These are phyloP conservation scores for Gymnopithys bicolor DNA, from an alignment of 2,797 vertebrate genomes.

Conservation along the genomic window DNA sequence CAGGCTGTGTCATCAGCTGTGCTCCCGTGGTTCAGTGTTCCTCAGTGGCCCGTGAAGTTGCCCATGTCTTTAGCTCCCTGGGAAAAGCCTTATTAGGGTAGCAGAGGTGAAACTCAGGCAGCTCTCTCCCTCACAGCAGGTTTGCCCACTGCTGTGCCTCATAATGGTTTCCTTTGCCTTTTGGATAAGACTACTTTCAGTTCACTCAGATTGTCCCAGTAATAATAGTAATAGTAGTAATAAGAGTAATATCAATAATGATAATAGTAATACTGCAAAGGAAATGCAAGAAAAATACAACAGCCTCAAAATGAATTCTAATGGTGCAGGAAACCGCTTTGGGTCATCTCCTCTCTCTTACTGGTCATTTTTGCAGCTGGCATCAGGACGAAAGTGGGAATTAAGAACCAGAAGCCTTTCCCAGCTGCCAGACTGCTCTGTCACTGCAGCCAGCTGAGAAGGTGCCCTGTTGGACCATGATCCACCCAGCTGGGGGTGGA, in stretches of 20 bases:
- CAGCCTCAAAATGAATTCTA: background rate
- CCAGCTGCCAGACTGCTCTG: background rate
- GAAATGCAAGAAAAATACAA: background rate
- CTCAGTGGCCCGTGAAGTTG: background rate
- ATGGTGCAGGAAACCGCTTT: background rate
- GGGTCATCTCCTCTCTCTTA: background rate
- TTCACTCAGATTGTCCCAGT: background rate
- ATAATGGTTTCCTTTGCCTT: background rate
- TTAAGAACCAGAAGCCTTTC: background rate
- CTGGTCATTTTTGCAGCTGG: background rate
- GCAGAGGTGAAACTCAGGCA: background rate
- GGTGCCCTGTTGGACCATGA: background rate
- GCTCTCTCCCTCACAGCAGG: background rate
- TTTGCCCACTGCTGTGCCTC: background rate
- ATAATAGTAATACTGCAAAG: background rate
- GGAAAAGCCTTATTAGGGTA: background rate
- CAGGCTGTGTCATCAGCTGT: background rate
- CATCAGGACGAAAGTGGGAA: background rate
- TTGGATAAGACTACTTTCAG: background rate
- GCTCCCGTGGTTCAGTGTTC: rapidly evolving
- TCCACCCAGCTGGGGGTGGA: background rate
- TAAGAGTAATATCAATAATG: background rate
- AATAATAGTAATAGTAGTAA: background rate
- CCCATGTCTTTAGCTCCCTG: background rate
- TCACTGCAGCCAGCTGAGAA: background rate